These are phyloP conservation scores for Arctia plantaginis DNA, from an alignment of 2,888 invertebrate species.

Conservation along the genomic window DNA sequence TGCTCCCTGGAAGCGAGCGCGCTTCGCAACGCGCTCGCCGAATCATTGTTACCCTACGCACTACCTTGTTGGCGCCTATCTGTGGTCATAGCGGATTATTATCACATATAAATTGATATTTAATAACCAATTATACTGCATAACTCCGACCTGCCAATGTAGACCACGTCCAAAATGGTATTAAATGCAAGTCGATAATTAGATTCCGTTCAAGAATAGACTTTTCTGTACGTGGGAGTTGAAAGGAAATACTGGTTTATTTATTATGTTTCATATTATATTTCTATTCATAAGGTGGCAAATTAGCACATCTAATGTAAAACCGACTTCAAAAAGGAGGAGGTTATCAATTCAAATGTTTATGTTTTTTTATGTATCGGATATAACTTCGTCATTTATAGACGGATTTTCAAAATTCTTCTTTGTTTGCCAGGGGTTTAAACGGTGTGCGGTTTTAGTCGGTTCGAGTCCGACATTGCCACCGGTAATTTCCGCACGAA, in stretches of 20 bases:
- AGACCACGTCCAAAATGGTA: constrained; percentile 8
- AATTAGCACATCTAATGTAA: neutral
- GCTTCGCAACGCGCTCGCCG: too few species aligned
- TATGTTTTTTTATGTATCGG: too few species aligned
- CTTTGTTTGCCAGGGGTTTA: too few species aligned
- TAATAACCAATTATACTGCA: constrained; percentile 33
- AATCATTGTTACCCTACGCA: constrained; percentile 8
- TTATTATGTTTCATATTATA: neutral
- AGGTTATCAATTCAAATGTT: too few species aligned
- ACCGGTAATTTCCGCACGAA: too few species aligned
- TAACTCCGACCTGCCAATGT: constrained; percentile 16
- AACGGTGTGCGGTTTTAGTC: too few species aligned
- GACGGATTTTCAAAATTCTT: too few species aligned
- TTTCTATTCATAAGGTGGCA: neutral
- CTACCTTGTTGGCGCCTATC: constrained; percentile 33
- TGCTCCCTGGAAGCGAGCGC: too few species aligned
- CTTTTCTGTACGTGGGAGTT: neutral
- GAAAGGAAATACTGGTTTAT: neutral
- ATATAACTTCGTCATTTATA: too few species aligned
- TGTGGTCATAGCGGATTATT: constrained; percentile 30
- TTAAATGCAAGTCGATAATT: neutral
- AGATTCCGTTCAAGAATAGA: neutral
- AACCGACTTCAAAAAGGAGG: too few species aligned
- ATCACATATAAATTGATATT: constrained; percentile 46
- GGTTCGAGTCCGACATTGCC: too few species aligned